Conservation (phyloP, 2,797 vertebrate species). For the Mus minutoides region DNA sequence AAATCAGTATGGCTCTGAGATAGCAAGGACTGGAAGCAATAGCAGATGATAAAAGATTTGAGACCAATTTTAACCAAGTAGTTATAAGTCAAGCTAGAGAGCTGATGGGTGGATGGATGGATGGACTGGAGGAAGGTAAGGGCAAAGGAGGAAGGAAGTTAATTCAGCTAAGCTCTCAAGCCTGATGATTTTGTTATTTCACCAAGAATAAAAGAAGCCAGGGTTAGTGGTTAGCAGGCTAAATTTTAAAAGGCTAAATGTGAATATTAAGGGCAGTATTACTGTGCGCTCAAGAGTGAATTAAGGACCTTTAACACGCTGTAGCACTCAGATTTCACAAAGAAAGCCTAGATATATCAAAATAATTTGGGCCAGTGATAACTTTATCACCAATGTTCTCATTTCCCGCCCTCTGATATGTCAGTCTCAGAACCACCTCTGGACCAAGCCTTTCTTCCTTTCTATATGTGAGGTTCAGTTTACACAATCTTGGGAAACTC, state of each 20-base stretch:
- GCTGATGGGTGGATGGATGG: fast-evolving
- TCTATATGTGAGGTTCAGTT: slow-evolving; percentile 21
- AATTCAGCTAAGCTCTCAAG: neutral
- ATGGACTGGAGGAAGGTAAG: fast-evolving
- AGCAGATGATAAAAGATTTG: neutral
- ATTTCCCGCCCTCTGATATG: neutral
- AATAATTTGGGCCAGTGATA: slow-evolving; percentile 28
- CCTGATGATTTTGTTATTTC: neutral
- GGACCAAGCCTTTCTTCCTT: neutral
- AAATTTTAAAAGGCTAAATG: slow-evolving; percentile 30
- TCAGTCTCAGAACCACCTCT: neutral
- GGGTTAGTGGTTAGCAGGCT: neutral
- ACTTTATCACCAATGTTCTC: slow-evolving; percentile 3
- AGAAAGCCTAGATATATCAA: slow-evolving; percentile 20
- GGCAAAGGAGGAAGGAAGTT: neutral
- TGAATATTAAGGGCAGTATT: neutral
- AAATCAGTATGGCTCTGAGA: neutral
- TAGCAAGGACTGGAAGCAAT: neutral
- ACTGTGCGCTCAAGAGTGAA: neutral
- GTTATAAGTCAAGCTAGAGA: slow-evolving; percentile 6
- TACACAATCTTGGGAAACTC: neutral
- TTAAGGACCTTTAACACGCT: neutral
- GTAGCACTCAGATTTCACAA: neutral
- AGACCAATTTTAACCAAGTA: slow-evolving; percentile 46
- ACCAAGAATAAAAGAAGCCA: neutral